Evolutionary conservation across 1,140 invertebrate species (phyloP), one percentile per base, ranked within the genome.

Genomic region (Tyrophagus putrescentiae): DNA sequence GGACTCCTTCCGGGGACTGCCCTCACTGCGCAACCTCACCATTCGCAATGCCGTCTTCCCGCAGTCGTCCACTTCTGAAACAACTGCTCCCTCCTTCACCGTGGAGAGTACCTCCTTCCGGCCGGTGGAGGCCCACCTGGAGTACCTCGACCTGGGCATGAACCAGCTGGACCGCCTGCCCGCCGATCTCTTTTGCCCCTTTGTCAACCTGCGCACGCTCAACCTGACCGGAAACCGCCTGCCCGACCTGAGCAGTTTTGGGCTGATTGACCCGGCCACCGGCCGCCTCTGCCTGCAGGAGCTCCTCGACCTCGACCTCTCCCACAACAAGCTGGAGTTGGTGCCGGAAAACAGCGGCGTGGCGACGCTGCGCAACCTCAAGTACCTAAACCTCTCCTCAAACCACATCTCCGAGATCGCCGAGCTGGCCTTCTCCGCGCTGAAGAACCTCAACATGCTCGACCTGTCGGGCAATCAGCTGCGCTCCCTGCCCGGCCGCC

Each of bases 91-190:
- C n/a, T n/a, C 25, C 25, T 54, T 54, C 45, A 32, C 39, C 2
- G 27, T 54, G n/a, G 52, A 54, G 25, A 7, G 1, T 3, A 13
- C 32, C 21, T 54, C 52, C n/a, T 54, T 54, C 39, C 52, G 52
- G 18, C 52, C 32, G n/a, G 13, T 54, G n/a, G 52, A 54, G 27
- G n/a, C 11, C n/a, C 77, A 82, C 67, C 73, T 88, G 31, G 76
- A 79, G 60, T 74, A 77, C 62, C 74, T 89, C 60, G 80, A 88
- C 73, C 72, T 90, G 9, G 80, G 79, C 57, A 80, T 83, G 66
- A 88, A 88, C 72, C 85, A 86, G 68, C 81, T 89, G 42, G 84
- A 82, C 80, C 82, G 76, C 23, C 72, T 85, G 39, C 84, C 85
- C 39, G 71, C 75, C 9, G 79, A 82, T 36, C 73, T 85, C 4